Base-by-base conservation (phyloP, 2,113 vertebrate species). In the Bombycilla garrulus region DNA sequence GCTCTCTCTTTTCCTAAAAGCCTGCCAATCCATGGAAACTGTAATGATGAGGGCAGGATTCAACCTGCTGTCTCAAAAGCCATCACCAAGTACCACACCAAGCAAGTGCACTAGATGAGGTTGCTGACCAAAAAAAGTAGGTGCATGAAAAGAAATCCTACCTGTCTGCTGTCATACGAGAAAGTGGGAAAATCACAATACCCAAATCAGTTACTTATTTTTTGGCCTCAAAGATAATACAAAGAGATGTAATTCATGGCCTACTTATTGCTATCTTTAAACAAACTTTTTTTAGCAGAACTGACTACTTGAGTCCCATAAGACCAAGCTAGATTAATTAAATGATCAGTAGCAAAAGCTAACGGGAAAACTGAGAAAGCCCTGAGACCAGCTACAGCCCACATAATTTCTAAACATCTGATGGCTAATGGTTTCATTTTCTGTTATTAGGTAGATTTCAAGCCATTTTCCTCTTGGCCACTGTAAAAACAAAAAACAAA, bases 391-490 rank as follows among this genome's bases (percentile, higher is more conserved):
- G 29, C 50, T 73, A 54, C 54, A 92, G 56, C 38, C 58, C 86
- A 71, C 73, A 20, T 58, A 65, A 81, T 88, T 92, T 88, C 57
- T 40, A 90, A 35, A 22, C 11, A 29, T 64, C 67, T 74, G 57
- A 74, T 28, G 78, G 80, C 8, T 67, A 92, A 70, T 53, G 58
- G 33, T 64, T 94, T 65, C 6, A 22, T 47, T 81, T 92, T 86
- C 74, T 84, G 40, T 69, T 86, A 53, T 45, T 74, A 80, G 29
- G 69, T 64, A 88, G 60, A 93, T 92, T 92, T 96, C 67, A 73
- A 61, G 33, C 28, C 19, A 62, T 66, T 84, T 83, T 78, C n/a
- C 51, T 91, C 67, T 71, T 66, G 54, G 33, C 35, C 8, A 15
- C 5, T 57, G 6, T 1, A 9, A 21, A 42, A n/a, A n/a, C n/a